Conservation (phyloP, 2,797 vertebrate species). For the Schizopygopsis pylzovi region DNA sequence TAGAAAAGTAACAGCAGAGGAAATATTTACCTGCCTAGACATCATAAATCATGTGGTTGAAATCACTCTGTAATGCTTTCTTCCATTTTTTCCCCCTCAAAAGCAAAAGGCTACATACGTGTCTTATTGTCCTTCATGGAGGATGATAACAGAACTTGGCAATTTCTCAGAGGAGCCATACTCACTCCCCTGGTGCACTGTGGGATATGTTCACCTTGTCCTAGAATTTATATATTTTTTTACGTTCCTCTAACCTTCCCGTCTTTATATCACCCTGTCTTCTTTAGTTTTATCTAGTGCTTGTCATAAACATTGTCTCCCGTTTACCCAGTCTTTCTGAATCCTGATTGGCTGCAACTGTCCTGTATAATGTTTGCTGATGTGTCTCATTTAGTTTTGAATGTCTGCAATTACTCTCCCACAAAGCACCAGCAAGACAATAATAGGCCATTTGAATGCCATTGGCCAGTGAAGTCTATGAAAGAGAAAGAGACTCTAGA, state of each 20-base stretch:
- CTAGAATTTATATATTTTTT: slow-evolving; percentile 32
- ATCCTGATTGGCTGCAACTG: slow-evolving; percentile 22
- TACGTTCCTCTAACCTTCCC: slow-evolving; percentile 37
- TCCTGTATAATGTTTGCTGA: slow-evolving; percentile 38
- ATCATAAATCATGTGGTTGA: slow-evolving; percentile 5
- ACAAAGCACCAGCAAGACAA: slow-evolving; percentile 42
- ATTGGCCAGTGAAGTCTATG: slow-evolving; percentile 31
- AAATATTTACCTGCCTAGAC: background rate
- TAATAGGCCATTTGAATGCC: slow-evolving; percentile 43
- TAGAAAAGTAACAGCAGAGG: background rate
- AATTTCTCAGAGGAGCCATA: slow-evolving; percentile 46
- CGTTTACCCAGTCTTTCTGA: slow-evolving; percentile 33
- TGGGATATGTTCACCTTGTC: slow-evolving; percentile 61
- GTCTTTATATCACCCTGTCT: background rate
- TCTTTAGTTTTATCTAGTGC: slow-evolving; percentile 14
- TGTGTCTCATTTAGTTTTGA: slow-evolving; percentile 49
- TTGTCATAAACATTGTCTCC: slow-evolving; percentile 16
- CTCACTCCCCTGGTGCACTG: slow-evolving; percentile 5
- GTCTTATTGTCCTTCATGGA: slow-evolving; percentile 26
- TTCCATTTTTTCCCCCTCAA: background rate
- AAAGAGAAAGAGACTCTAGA: slow-evolving; percentile 25
- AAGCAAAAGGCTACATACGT: background rate
- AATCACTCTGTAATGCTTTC: background rate
- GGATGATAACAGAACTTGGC: slow-evolving; percentile 3
- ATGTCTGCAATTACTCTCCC: slow-evolving; percentile 48